These are phyloP conservation scores for Potamilus streckersoni DNA, from an alignment of 1,140 invertebrate genomes.

Conservation along the genomic window DNA sequence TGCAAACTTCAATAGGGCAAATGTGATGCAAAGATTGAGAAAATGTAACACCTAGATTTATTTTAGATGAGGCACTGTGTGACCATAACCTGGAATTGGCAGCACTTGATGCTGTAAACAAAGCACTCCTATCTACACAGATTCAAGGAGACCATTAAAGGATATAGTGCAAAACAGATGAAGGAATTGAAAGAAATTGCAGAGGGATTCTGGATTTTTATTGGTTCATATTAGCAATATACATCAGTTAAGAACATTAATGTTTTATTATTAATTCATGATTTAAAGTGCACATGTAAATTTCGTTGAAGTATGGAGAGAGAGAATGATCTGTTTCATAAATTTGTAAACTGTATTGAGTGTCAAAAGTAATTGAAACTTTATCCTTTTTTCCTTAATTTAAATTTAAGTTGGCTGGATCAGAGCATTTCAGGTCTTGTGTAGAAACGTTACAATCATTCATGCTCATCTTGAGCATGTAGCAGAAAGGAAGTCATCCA, in stretches of 20 bases:
- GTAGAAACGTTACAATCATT: background rate
- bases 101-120: constrained; percentile 1
- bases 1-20: constrained; percentile 10
- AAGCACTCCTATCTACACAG: background rate
- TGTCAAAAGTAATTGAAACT: too few relatives aligned
- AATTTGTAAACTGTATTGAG: too few relatives aligned
- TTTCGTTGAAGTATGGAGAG: too few relatives aligned
- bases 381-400: too few relatives aligned
- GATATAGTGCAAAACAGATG: constrained; percentile 5
- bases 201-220: background rate
- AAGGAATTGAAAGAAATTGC: constrained; percentile 8
- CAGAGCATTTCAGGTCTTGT: background rate
- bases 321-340: too few relatives aligned
- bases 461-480: constrained; percentile 7
- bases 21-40: constrained; percentile 8
- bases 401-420: constrained; percentile 9
- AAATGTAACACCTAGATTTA: constrained; percentile 1
- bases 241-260: background rate
- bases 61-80: constrained; percentile 10
- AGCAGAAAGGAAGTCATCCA: constrained; percentile 3
- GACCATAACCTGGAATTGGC: constrained; percentile 17
- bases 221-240: constrained; percentile 10
- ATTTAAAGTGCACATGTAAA: too few relatives aligned
- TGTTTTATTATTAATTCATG: too few relatives aligned
- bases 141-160: constrained; percentile 9